A percentile compares a stretch with the other conserved stretches of the same genome.
phyloP scores from a whole-genome alignment of 53 echinoderm and acorn worm genomes.

The Echinarachnius parma region DNA sequence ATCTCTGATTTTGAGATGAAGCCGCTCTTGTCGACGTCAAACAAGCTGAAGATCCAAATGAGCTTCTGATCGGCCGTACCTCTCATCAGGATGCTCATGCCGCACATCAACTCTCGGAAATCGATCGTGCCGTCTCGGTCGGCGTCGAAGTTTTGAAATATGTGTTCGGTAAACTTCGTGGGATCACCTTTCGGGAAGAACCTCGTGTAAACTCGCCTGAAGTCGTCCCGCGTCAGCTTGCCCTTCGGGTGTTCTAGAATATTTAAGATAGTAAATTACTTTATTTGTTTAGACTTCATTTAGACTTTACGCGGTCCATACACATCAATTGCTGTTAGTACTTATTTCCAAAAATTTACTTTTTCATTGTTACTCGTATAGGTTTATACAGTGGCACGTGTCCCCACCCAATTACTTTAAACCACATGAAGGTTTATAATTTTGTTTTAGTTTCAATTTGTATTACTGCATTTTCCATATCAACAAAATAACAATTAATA shows the following conservation, averaged over 20 bases:
- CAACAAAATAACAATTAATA: too few species aligned
- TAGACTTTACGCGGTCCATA: too few species aligned
- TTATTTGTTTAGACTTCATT: too few species aligned
- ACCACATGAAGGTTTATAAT: too few species aligned
- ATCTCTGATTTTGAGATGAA: constrained; percentile 12
- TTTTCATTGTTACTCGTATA: too few species aligned
- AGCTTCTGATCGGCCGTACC: constrained; percentile 46
- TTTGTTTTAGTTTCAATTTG: too few species aligned
- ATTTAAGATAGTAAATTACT: too few species aligned
- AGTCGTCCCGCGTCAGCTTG: constrained; percentile 81
- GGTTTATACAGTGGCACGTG: too few species aligned
- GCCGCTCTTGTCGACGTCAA: not conserved
- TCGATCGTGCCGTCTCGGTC: constrained; percentile 86
- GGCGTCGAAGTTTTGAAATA: constrained; percentile 91
- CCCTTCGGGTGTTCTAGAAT: constrained; percentile 1
- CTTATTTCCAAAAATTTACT: too few species aligned
- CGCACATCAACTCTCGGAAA: constrained; percentile 98
- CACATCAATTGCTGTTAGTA: too few species aligned
- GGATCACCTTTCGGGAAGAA: constrained; percentile 94
- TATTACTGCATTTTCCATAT: too few species aligned
- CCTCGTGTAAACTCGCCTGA: constrained; percentile 83
- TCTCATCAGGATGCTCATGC: constrained; percentile 76
- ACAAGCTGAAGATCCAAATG: constrained; percentile 1
- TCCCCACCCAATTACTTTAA: too few species aligned
- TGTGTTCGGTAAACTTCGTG: constrained; percentile 94